Evolutionary conservation across 1,140 invertebrate species (phyloP), one percentile per base, ranked within the genome.

Genomic region (Trinorchestia longiramus): DNA sequence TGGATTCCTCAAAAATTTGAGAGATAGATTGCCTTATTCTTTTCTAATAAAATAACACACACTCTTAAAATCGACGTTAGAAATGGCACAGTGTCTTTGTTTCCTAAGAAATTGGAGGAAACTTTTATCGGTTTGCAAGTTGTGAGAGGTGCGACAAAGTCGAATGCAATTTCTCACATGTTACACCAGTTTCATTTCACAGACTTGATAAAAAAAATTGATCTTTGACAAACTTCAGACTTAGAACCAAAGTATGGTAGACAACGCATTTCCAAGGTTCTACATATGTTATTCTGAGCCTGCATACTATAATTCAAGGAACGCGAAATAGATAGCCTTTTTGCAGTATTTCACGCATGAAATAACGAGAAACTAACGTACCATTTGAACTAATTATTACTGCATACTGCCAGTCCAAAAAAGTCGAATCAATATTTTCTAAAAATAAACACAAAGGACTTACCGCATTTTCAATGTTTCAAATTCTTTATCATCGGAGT

Each of bases 401-500:
- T 23, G 36, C 62, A 77, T 36, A 36, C 28, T 23, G 28, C 1
- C 3, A 77, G 36, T 77, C 28, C 36, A 36, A 36, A 28, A 19
- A 3, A 77, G 28, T 77, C 28, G 36, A 11, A 77, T 77, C 1
- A 77, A 77, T 3, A 77, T 77, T 77, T 11, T 77, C 8, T 28
- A 77, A 11, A 77, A 77, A 36, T 77, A 77, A 77, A 36, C 8
- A 77, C 6, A 41, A 15, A 17, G 15, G 88, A 42, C 88, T 90
- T 36, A 94, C 92, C 92, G 92, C 44, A 43, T 40, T 45, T 43
- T 94, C 43, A 94, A n/a, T 0, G 43, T 45, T 43, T 94, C 92
- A 15, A 94, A 43, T n/a, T 94, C 92, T 44, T 44, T 47, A 42
- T 91, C 88, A 40, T 94, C 92, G 0, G 92, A 94, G 92, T 94